These are phyloP conservation scores for Ennomos quercinarius DNA, from an alignment of 2,888 invertebrate genomes.

Conservation along the genomic window DNA sequence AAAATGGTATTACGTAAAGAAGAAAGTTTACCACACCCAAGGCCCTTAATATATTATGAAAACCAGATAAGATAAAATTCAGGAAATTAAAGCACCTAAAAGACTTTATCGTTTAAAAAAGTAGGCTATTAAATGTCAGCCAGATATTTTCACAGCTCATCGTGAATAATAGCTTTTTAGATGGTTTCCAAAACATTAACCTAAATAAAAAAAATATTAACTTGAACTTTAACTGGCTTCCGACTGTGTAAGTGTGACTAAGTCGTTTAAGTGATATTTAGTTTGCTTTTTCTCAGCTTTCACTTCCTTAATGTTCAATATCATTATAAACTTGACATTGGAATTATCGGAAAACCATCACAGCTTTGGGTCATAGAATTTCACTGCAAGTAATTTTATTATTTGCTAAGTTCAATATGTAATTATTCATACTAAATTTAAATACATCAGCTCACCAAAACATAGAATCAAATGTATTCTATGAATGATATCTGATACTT, in stretches of 20 bases:
- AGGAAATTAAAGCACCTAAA: conserved; percentile 30
- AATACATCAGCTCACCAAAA: too few species aligned
- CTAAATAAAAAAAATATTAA: conserved; percentile 36
- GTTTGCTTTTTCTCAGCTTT: conserved; percentile 40
- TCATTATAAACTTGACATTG: conserved; percentile 16
- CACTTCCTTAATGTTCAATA: conserved; percentile 37
- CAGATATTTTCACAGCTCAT: conserved; percentile 29
- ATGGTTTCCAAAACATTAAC: conserved; percentile 38
- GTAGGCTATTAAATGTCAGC: conserved; percentile 15
- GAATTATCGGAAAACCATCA: neutral
- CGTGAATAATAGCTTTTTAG: conserved; percentile 29
- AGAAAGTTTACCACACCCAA: conserved; percentile 49
- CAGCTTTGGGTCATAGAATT: too few species aligned
- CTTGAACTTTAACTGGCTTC: conserved; percentile 38
- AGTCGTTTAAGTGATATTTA: conserved; percentile 37
- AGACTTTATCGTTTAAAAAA: conserved; percentile 23
- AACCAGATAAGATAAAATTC: conserved; percentile 31
- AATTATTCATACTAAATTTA: too few species aligned
- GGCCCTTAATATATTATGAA: conserved; percentile 33
- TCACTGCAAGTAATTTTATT: too few species aligned
- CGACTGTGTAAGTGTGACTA: conserved; percentile 40
- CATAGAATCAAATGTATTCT: too few species aligned
- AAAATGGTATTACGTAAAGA: conserved; percentile 51
- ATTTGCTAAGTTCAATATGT: too few species aligned
- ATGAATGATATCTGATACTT: too few species aligned